Evolutionary conservation across 37 sponge, comb jelly and placozoan species (phyloP).

Genomic region (Chondrilla cf. caribensis): DNA sequence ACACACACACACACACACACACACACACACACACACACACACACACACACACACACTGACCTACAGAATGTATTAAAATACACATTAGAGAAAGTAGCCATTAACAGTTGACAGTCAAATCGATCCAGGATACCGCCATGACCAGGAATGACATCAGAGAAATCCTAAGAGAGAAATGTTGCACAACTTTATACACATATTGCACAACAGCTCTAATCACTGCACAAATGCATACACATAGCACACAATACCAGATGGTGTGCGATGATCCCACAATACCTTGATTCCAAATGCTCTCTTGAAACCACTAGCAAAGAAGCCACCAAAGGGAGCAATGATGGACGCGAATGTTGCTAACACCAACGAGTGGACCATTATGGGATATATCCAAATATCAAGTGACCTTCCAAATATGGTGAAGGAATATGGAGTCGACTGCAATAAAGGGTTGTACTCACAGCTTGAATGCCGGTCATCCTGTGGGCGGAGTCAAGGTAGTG

Average conservation of each 20-base stretch:
- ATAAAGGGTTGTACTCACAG: slow-evolving; percentile 17
- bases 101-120: slow-evolving; percentile 95
- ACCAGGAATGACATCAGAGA: slow-evolving; percentile 95
- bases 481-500: not conserved
- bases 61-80: slow-evolving; percentile 90
- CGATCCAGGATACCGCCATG: slow-evolving; percentile 97
- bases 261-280: slow-evolving; percentile 31
- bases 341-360: slow-evolving; percentile 89
- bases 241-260: no score
- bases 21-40: no score
- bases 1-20: no score
- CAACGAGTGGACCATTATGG: slow-evolving; percentile 80
- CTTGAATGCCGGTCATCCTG: not conserved
- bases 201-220: no score
- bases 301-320: slow-evolving; percentile 99
- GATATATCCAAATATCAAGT: slow-evolving; percentile 47
- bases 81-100: slow-evolving; percentile 93
- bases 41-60: slow-evolving; percentile 30
- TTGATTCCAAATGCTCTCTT: slow-evolving; percentile 95
- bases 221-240: no score
- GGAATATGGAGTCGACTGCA: slow-evolving; percentile 23
- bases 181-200: not conserved
- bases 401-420: not conserved
- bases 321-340: slow-evolving; percentile 97
- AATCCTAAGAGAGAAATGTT: slow-evolving; percentile 58